Conservation (phyloP, 2,888 invertebrate species). For the Parnassius mnemosyne region DNA sequence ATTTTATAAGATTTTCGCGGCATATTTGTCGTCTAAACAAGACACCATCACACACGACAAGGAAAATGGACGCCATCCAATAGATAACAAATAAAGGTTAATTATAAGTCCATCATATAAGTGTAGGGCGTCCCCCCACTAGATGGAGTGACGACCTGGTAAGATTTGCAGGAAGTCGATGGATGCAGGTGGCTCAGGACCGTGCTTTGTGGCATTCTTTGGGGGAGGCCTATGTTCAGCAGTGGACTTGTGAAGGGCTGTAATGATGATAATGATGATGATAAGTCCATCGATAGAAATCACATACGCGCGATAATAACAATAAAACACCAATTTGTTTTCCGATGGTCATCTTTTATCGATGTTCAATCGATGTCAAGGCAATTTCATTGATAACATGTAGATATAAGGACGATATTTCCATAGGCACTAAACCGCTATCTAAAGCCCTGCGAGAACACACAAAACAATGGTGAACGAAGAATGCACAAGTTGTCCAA, state of each 20-base stretch:
- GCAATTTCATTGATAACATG: neutral
- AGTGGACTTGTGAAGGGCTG: too few relatives aligned
- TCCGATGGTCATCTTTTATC: neutral
- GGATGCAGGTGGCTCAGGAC: too few relatives aligned
- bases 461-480: slow-evolving; percentile 11
- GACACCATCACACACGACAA: too few relatives aligned
- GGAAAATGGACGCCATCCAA: neutral
- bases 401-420: neutral
- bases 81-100: neutral
- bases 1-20: too few relatives aligned
- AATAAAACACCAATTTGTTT: slow-evolving; percentile 9
- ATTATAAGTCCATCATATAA: neutral
- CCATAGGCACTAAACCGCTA: neutral
- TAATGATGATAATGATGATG: too few relatives aligned
- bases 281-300: neutral
- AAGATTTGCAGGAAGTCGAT: too few relatives aligned
- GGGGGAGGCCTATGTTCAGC: too few relatives aligned
- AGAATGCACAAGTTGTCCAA: slow-evolving; percentile 6
- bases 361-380: neutral
- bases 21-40: too few relatives aligned
- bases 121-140: too few relatives aligned
- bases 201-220: too few relatives aligned
- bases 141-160: too few relatives aligned
- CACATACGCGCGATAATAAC: neutral
- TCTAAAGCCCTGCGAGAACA: neutral